A percentile compares a stretch with the other conserved stretches of the same genome.
These are phyloP conservation scores for Sus cebifrons DNA, from an alignment of 2,797 vertebrate species.

Conservation along the genomic window DNA sequence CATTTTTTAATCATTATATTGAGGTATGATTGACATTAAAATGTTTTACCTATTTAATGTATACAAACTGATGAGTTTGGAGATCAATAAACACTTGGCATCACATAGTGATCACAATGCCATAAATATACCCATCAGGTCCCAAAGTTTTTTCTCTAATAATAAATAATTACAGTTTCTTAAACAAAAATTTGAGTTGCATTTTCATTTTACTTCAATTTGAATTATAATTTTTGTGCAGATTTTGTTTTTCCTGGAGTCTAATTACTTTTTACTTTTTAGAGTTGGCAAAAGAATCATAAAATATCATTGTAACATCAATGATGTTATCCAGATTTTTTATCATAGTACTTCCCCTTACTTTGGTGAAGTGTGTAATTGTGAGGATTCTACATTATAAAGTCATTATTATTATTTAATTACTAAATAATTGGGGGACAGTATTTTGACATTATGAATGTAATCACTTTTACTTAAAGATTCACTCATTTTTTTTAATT, in stretches of 20 bases:
- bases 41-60: neutral
- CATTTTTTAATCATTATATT: neutral
- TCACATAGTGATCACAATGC: neutral
- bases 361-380: neutral
- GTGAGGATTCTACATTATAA: neutral
- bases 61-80: neutral
- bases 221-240: neutral
- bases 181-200: neutral
- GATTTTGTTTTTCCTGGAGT: neutral
- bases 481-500: neutral
- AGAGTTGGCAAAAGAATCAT: neutral
- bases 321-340: neutral
- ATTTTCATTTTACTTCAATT: constrained; percentile 8
- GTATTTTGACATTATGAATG: neutral
- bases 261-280: neutral
- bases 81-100: neutral
- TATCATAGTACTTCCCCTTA: neutral
- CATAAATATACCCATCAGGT: neutral
- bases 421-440: neutral
- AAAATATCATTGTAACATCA: neutral
- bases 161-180: neutral
- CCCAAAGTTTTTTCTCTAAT: neutral
- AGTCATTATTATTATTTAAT: neutral
- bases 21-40: neutral
- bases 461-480: neutral